phyloP scores from a whole-genome alignment of 2,113 vertebrate genomes.

The Mastomys coucha region DNA sequence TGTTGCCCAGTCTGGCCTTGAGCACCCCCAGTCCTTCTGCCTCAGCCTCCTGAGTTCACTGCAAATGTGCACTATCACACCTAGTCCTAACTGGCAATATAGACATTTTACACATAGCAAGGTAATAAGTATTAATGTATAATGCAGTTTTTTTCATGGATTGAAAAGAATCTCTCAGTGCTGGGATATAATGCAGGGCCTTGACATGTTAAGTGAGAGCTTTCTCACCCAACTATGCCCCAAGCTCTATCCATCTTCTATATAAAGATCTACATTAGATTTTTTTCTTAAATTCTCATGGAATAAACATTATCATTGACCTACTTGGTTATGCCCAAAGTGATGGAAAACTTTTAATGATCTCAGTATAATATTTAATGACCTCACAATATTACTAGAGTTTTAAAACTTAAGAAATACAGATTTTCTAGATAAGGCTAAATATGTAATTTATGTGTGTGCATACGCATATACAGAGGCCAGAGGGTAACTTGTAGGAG shows the following conservation, averaged over 20 bases:
- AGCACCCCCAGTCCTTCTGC: neutral
- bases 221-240: neutral
- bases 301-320: neutral
- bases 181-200: neutral
- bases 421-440: constrained; percentile 41
- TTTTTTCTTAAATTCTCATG: constrained; percentile 31
- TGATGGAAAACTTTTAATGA: constrained; percentile 10
- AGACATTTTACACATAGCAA: constrained; percentile 14
- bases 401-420: constrained; percentile 41
- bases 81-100: neutral
- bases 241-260: neutral
- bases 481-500: neutral
- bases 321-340: neutral
- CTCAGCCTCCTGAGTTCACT: neutral
- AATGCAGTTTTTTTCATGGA: neutral
- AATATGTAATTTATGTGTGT: neutral
- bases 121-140: constrained; percentile 40
- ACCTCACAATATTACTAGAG: constrained; percentile 6
- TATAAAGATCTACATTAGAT: constrained; percentile 5
- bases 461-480: neutral
- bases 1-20: neutral
- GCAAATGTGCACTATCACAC: neutral
- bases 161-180: neutral
- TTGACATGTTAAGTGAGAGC: neutral
- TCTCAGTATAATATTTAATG: neutral